A percentile compares a stretch with the other conserved stretches of the same genome.
These are phyloP conservation scores for Misgurnus mizolepis DNA, from an alignment of 2,113 vertebrate species.

Conservation along the genomic window DNA sequence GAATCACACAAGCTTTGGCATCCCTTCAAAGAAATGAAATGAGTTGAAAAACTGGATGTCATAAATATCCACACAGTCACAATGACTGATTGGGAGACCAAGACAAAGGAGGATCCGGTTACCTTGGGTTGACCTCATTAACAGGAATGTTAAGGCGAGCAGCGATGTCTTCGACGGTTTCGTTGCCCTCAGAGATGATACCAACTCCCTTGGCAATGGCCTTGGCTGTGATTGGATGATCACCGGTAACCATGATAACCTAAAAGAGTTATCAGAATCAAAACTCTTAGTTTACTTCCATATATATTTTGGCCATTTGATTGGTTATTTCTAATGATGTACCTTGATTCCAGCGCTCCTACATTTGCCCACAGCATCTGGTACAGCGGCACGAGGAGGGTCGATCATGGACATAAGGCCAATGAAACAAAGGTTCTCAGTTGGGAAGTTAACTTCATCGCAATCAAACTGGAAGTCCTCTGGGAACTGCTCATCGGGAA, in stretches of 20 bases:
- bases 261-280: conserved; percentile 50
- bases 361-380: conserved; percentile 91
- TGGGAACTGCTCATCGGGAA: conserved; percentile 84
- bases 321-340: background rate
- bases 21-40: conserved; percentile 73
- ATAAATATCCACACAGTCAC: background rate
- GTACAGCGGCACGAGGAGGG: conserved; percentile 85
- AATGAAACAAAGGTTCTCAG: conserved; percentile 86
- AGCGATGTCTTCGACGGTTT: conserved; percentile 92
- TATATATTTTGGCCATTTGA: background rate
- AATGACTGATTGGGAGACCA: background rate
- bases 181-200: conserved; percentile 94
- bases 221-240: conserved; percentile 95
- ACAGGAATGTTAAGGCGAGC: conserved; percentile 90
- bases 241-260: conserved; percentile 96
- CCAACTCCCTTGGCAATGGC: conserved; percentile 94
- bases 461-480: conserved; percentile 84
- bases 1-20: conserved; percentile 91
- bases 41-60: background rate
- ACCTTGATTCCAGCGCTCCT: conserved; percentile 94
- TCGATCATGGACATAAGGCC: conserved; percentile 97
- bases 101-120: conserved; percentile 8
- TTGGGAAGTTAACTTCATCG: conserved; percentile 88
- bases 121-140: conserved; percentile 93
- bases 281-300: background rate